phyloP scores from a whole-genome alignment of 2,797 vertebrate genomes.

The Saxicola maurus region DNA sequence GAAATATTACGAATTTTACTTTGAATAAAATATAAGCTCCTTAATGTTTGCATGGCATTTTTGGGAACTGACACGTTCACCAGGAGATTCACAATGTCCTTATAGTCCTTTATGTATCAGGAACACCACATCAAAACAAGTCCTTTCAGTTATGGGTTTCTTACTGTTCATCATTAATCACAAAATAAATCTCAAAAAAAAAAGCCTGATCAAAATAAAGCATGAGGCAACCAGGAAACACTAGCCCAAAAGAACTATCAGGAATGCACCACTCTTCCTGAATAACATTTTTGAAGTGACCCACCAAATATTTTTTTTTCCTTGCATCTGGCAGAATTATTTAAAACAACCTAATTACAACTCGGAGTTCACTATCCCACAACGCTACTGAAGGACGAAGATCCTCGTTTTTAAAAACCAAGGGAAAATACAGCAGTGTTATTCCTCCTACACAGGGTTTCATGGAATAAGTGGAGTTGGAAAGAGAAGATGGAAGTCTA shows the following conservation, averaged over 20 bases:
- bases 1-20: neutral
- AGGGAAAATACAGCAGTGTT: neutral
- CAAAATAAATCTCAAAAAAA: constrained; percentile 13
- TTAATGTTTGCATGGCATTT: neutral
- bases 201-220: neutral
- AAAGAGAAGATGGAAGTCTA: neutral
- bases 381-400: neutral
- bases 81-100: constrained; percentile 2
- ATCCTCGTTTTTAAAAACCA: neutral
- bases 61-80: neutral
- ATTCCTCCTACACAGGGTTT: constrained; percentile 11
- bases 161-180: neutral
- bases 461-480: neutral
- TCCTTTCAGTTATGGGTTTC: neutral
- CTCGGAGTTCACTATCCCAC: neutral
- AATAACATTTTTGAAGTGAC: neutral
- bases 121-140: neutral
- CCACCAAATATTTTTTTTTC: neutral
- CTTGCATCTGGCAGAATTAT: neutral
- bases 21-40: neutral
- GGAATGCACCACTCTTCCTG: neutral
- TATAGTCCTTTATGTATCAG: neutral
- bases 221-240: neutral
- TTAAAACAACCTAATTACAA: constrained; percentile 7
- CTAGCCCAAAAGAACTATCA: neutral